Percentiles rank a stretch among this genome's conserved stretches.
Evolutionary conservation across 1,140 invertebrate species (phyloP).

Genomic region (Formica exsecta): DNA sequence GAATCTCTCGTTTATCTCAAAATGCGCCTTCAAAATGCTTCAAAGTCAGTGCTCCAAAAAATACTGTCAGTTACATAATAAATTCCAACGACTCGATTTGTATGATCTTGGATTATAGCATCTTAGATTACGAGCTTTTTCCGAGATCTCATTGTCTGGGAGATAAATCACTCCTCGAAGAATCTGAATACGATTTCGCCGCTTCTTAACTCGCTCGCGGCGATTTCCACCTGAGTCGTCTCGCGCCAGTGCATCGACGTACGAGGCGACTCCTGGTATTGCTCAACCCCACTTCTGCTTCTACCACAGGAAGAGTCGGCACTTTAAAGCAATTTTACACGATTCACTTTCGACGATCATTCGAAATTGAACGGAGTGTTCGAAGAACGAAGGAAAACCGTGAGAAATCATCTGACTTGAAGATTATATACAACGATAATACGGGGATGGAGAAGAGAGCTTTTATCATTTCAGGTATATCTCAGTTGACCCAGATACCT

Average conservation of each 20-base stretch:
- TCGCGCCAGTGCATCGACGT: constrained; percentile 45
- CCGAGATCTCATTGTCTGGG: neutral
- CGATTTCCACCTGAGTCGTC: constrained; percentile 51
- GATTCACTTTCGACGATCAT: constrained; percentile 47
- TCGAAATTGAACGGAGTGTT: neutral
- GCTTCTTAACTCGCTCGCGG: constrained; percentile 5
- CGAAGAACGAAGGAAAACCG: constrained; percentile 10
- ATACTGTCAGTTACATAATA: neutral
- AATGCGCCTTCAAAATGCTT: neutral
- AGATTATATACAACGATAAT: constrained; percentile 22
- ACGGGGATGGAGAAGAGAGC: neutral
- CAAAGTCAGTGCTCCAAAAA: neutral
- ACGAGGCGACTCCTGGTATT: constrained; percentile 33
- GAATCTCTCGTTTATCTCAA: neutral
- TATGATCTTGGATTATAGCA: neutral
- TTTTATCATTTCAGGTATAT: neutral
- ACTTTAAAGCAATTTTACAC: constrained; percentile 40
- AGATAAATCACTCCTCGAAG: neutral
- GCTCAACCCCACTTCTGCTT: constrained; percentile 36
- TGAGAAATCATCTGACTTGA: neutral
- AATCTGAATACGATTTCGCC: constrained; percentile 13
- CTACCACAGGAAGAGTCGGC: constrained; percentile 15
- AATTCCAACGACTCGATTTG: neutral
- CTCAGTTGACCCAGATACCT: constrained; percentile 9
- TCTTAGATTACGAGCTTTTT: neutral